A percentile compares a stretch with the other conserved stretches of the same genome.
phyloP scores from a whole-genome alignment of 1,140 invertebrate species.

The Gryon sp. region DNA sequence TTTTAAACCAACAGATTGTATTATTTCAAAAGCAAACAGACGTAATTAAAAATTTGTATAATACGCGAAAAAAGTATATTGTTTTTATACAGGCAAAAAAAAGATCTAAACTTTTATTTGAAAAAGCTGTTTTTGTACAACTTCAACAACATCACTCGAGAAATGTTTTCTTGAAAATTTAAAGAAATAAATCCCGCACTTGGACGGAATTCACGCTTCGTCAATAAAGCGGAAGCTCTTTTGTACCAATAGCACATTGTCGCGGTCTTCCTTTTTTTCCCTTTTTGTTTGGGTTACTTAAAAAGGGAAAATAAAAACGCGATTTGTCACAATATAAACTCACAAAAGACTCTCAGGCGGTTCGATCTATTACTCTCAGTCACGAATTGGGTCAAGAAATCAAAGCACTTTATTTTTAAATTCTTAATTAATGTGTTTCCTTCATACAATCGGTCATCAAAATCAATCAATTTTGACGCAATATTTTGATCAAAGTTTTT shows the following conservation, averaged over 20 bases:
- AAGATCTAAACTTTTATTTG: too few species aligned
- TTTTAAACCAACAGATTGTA: too few species aligned
- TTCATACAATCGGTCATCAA: too few species aligned
- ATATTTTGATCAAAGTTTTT: too few species aligned
- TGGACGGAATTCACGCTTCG: slow-evolving; percentile 33
- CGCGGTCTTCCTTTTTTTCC: too few species aligned
- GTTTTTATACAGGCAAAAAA: too few species aligned
- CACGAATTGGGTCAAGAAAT: slow-evolving; percentile 18
- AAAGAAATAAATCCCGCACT: slow-evolving; percentile 33
- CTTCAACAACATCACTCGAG: slow-evolving; percentile 5
- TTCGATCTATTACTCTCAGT: slow-evolving; percentile 2
- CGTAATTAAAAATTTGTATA: neutral
- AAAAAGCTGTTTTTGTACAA: too few species aligned
- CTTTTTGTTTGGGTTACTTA: slow-evolving; percentile 1
- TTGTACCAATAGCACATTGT: slow-evolving; percentile 43
- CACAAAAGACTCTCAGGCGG: neutral
- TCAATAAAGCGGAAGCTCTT: slow-evolving; percentile 58
- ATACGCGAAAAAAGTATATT: too few species aligned
- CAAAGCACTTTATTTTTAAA: neutral
- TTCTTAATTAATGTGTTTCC: neutral
- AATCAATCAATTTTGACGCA: too few species aligned
- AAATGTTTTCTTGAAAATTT: neutral
- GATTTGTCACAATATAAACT: slow-evolving; percentile 42
- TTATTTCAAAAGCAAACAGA: too few species aligned
- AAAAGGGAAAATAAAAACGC: slow-evolving; percentile 35